Evolutionary conservation across 1,140 invertebrate genomes (phyloP), one percentile per base, ranked within the genome.

Genomic region (Tribolium madens): DNA sequence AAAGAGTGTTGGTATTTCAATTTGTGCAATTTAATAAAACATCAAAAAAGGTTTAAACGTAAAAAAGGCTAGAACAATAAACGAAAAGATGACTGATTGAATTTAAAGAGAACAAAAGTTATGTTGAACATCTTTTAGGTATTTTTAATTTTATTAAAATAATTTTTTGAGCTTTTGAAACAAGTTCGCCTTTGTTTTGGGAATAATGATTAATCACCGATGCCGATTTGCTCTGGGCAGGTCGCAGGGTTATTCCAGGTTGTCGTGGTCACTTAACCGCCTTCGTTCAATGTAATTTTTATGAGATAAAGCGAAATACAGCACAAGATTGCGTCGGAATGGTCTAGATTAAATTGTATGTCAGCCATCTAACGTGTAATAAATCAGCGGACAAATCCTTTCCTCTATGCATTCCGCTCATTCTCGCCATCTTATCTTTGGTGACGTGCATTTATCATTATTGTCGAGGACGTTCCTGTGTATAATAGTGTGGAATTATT

Each of bases 301-400:
- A n/a, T 64, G 57, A 31, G 57, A 64, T 64, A 64, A 36, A 64
- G 31, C 26, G 57, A 33, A 64, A 64, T 64, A 64, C 14, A 33
- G 26, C 26, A 57, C 52, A 53, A 53, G 33, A 73, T 53, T 57
- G 52, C 53, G 26, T 26, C 15, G 48, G 52, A 17, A 73, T 73
- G 31, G 71, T 15, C 10, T 57, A 73, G 71, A 73, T 73, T 73
- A 73, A 73, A 73, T 73, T 73, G 71, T 73, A 50, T 36, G 71
- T 73, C 71, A 73, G 14, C n/a, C 10, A 73, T 48, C 46, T 31
- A 36, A 36, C 18, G 15, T 33, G 48, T 53, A 73, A 73, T 73
- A 73, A 73, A 73, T 73, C 71, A 73, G 52, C 21, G 33, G 71
- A 73, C 71, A 73, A 73, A 73, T 73, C 71, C 71, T 73, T 53